Evolutionary conservation across 2,797 vertebrate species (phyloP).

Genomic region (Selene dorsalis): DNA sequence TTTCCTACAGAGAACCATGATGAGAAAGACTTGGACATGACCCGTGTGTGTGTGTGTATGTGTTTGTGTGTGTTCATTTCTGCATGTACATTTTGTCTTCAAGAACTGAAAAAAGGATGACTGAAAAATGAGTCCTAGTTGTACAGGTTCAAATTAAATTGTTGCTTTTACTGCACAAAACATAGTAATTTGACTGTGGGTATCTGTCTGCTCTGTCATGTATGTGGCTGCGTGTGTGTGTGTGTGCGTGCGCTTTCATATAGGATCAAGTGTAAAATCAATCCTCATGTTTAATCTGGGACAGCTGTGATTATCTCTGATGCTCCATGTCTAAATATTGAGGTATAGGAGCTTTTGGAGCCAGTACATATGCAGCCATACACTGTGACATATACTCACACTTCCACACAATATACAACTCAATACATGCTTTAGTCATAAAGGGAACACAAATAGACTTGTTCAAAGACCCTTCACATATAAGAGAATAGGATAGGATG

Average conservation of each 20-base stretch:
- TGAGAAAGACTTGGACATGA: conserved; percentile 40
- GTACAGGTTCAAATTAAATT: conserved; percentile 4
- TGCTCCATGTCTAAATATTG: conserved; percentile 68
- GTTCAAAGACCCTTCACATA: neutral
- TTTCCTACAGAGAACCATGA: conserved; percentile 31
- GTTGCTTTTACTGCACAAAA: conserved; percentile 2
- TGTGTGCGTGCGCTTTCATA: conserved; percentile 23
- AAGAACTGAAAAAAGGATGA: neutral
- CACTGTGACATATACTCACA: neutral
- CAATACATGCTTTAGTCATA: neutral
- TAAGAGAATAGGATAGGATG: neutral
- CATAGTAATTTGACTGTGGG: neutral
- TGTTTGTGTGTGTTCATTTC: neutral
- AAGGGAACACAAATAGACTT: neutral
- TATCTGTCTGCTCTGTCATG: conserved; percentile 3
- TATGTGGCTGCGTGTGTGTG: conserved; percentile 16
- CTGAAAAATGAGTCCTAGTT: neutral
- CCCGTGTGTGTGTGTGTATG: conserved; percentile 16
- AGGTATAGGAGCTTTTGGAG: conserved; percentile 32
- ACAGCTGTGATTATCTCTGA: conserved; percentile 59
- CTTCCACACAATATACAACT: neutral
- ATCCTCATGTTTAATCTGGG: conserved; percentile 59
- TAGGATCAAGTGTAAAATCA: conserved; percentile 61
- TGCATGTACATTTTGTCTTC: conserved; percentile 19
- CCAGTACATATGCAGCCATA: neutral